Base-by-base conservation (phyloP, 2,797 vertebrate genomes). In the Thamnophis elegans region DNA sequence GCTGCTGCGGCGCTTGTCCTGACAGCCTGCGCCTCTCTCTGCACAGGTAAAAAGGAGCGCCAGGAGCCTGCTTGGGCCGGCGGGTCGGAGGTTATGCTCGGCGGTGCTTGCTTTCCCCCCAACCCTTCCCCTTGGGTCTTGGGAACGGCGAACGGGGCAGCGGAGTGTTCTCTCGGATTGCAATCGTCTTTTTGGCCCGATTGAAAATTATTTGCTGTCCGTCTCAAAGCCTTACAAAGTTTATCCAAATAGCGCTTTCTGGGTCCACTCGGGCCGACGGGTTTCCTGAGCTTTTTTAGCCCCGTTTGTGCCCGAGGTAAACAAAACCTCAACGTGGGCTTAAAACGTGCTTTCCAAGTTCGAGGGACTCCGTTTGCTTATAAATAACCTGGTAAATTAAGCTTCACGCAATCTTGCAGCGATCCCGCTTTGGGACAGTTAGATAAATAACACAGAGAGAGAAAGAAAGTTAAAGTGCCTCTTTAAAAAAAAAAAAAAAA, bases 11-110 rank as follows among this genome's bases (percentile, higher is more conserved):
- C 97, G 87, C 94, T 97, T 93, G 95, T 97, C 94, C 93, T 97
- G 82, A 92, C 95, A 1, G 93, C 95, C 73, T 95, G 96, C 59
- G 95, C 97, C 20, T 88, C 95, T 26, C 94, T 97, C 62, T 95
- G 96, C 53, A 92, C 97, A 98, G 97, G 97, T 98, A 97, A n/a
- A n/a, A 42, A 58, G 28, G 0, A 62, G 22, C 22, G 55, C 2
- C 1, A 8, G 47, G 36, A 14, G 58, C 51, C 10, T 9, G 32
- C 14, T 47, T 13, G 53, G 53, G 78, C 59, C 5, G 26, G 9
- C 32, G 62, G 62, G 54, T 28, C 51, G 85, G 51, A 42, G 11
- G 68, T 36, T 9, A 16, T 0, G 42, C 36, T n/a, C 36, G 11
- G 53, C 36, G 36, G 73, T 47, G 42, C 55, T 22, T 51, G 73